Evolutionary conservation across 2,888 invertebrate species (phyloP).

Genomic region (Timema podura): DNA sequence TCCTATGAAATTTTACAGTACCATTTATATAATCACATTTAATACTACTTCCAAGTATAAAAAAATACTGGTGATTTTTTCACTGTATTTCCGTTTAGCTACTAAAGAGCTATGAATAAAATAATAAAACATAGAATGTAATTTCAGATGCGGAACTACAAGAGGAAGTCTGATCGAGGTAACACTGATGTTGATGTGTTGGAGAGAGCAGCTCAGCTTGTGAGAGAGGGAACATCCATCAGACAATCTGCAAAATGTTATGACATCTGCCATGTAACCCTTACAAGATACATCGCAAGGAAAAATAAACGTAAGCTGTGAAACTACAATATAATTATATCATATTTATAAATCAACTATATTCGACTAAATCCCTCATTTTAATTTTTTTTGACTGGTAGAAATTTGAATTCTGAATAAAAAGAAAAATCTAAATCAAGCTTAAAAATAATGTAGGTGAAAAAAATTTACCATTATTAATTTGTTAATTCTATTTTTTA

Average conservation of each 20-base stretch:
- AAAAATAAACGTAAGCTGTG: neutral
- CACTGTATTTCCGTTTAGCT: neutral
- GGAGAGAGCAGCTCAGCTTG: neutral
- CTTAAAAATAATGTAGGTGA: too few relatives aligned
- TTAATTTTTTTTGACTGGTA: too few relatives aligned
- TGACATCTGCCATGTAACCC: neutral
- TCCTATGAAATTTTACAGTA: neutral
- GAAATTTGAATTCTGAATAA: too few relatives aligned
- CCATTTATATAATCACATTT: neutral
- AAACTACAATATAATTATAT: neutral
- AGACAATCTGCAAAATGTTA: slow-evolving; percentile 1
- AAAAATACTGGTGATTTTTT: neutral
- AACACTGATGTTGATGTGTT: neutral
- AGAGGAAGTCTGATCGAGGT: neutral
- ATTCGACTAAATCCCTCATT: too few relatives aligned
- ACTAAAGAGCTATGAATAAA: neutral
- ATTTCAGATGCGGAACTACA: slow-evolving; percentile 10
- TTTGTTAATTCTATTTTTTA: too few relatives aligned
- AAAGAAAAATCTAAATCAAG: too few relatives aligned
- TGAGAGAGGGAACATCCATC: neutral
- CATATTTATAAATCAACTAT: neutral
- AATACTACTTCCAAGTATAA: neutral
- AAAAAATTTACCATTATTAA: too few relatives aligned
- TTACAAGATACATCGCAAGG: neutral
- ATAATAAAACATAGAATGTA: neutral